These are phyloP conservation scores for Lottia gigantea DNA, from an alignment of 2,888 invertebrate genomes.

Conservation along the genomic window DNA sequence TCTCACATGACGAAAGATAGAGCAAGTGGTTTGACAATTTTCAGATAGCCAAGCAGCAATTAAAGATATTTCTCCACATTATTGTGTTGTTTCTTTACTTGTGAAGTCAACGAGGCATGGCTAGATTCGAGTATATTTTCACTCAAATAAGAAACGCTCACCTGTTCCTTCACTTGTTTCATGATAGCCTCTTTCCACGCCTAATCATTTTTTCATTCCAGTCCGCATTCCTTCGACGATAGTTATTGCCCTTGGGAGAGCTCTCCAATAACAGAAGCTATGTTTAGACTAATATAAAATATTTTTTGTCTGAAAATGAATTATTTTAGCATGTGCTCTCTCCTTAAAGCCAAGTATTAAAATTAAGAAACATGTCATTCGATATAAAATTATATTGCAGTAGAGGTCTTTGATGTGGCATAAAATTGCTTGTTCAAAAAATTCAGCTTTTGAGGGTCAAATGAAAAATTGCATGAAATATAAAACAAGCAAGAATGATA, in stretches of 20 bases:
- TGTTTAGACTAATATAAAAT: neutral
- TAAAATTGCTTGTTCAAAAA: too few species aligned
- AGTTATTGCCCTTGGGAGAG: conserved; percentile 3
- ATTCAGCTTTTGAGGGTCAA: neutral
- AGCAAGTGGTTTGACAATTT: neutral
- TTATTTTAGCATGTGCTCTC: conserved; percentile 3
- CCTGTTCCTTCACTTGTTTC: conserved; percentile 9
- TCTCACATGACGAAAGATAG: conserved; percentile 3
- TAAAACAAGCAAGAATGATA: neutral
- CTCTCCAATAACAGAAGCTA: neutral
- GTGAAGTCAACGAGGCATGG: conserved; percentile 26
- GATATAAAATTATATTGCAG: too few species aligned
- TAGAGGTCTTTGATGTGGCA: too few species aligned
- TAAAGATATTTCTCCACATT: conserved; percentile 25
- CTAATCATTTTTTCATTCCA: neutral
- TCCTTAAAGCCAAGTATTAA: too few species aligned
- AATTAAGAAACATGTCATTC: too few species aligned
- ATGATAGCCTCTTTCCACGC: neutral
- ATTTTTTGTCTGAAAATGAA: neutral
- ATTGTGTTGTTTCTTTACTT: conserved; percentile 30
- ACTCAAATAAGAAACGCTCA: neutral
- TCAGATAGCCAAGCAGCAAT: conserved; percentile 18
- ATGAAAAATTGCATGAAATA: conserved; percentile 8
- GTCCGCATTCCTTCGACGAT: neutral
- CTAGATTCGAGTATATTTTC: conserved; percentile 17